Base-by-base conservation (phyloP, 2,797 vertebrate genomes). In the Sebastes vulpes region DNA sequence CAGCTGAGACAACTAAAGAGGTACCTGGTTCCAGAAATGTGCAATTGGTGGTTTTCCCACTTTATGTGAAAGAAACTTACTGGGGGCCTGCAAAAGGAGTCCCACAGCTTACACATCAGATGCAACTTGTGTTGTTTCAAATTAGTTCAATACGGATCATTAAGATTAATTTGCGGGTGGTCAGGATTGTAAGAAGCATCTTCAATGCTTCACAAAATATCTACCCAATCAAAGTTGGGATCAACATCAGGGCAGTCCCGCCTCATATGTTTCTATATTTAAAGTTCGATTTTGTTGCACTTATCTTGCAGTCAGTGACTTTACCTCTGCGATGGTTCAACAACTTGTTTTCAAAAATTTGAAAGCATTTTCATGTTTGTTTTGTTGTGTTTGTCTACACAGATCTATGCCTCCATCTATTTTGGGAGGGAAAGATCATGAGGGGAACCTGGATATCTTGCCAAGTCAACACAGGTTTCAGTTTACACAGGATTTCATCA, bases 401-500 rank as follows among this genome's bases (percentile, higher is more conserved):
- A 42, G 4, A 32, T 56, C 12, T 63, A 28, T 72, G 46, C 72
- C 46, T 79, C 28, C 3, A 8, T 70, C 52, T 63, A 6, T 80
- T 56, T 82, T 66, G 5, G 21, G 29, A 68, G 28, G 18, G 59
- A 63, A 69, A 38, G 23, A 35, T 50, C 48, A 50, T 72, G 60
- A 65, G n/a, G 25, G n/a, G 28, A 28, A 67, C 66, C 75, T 65
- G 73, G 38, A 79, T 70, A 68, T 82, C 53, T 58, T 42, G 52
- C 61, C 60, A 60, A 79, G 76, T 81, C 70, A 72, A 74, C 75
- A 77, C 46, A 70, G 68, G 35, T 78, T 70, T 75, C 38, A 58
- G 59, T 90, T 83, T 84, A 73, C 84, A 76, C 69, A 80, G 29
- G 52, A 75, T 91, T 89, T 88, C 72, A 85, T 84, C 72, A 89